Conservation (phyloP, 2,888 invertebrate species). For the Baccha elongata region DNA sequence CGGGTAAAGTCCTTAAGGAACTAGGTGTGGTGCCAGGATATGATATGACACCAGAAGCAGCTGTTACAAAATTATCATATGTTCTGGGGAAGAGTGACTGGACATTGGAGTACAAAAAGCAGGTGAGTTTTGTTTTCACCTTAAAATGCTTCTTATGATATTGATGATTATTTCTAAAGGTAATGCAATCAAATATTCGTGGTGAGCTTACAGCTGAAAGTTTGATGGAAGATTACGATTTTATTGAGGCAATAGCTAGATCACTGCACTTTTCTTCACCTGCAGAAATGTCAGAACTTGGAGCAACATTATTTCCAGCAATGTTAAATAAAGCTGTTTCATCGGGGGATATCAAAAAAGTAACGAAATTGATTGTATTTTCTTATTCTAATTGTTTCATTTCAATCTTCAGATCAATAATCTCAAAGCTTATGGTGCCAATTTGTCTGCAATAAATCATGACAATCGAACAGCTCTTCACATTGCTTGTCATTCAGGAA, state of each 20-base stretch:
- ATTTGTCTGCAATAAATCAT: constrained; percentile 88
- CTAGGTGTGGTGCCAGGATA: constrained; percentile 80
- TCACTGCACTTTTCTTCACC: constrained; percentile 84
- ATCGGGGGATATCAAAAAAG: constrained; percentile 83
- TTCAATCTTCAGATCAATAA: constrained; percentile 77
- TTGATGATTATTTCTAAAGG: constrained; percentile 81
- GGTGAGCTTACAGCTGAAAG: constrained; percentile 88
- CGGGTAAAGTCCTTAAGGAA: constrained; percentile 86
- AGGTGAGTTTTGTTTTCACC: constrained; percentile 81
- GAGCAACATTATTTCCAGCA: constrained; percentile 87
- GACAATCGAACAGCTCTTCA: constrained; percentile 92
- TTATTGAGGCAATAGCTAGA: constrained; percentile 85
- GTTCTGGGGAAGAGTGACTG: constrained; percentile 91
- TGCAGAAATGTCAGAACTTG: constrained; percentile 84
- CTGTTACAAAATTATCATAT: constrained; percentile 94
- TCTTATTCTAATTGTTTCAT: neutral
- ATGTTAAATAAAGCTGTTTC: constrained; percentile 87
- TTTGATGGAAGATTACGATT: constrained; percentile 83
- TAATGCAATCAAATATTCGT: constrained; percentile 90
- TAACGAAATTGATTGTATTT: constrained; percentile 76
- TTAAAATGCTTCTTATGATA: neutral
- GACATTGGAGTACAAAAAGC: constrained; percentile 85
- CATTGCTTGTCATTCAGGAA: constrained; percentile 89
- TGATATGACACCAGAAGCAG: constrained; percentile 93
- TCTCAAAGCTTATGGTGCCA: constrained; percentile 85